Base-by-base conservation (phyloP, 2,888 invertebrate species). In the Petrolisthes cinctipes region DNA sequence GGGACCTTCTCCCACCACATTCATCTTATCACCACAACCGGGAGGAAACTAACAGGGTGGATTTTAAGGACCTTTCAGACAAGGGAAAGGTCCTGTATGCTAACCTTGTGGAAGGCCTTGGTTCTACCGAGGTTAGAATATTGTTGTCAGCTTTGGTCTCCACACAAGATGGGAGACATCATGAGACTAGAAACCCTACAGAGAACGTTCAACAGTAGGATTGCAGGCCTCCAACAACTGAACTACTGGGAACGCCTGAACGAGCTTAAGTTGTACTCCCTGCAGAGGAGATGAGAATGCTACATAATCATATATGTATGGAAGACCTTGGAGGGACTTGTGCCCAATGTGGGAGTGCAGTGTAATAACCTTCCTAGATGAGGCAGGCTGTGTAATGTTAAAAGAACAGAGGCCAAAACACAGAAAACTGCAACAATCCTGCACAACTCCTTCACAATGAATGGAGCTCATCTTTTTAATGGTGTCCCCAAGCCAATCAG, bases 1-100 rank as follows among this genome's bases (percentile, higher is more conserved):
- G 56, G 56, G 11, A 80, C 80, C n/a, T 80, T 80, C 80, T 37
- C 61, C 80, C 80, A 80, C 23, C 80, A 80, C 23, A 80, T 80
- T 11, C 6, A 14, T 23, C 6, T 5, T 20, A 57, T 20, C 57
- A 57, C n/a, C 61, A 80, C 17, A n/a, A 57, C 57, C 9, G 80
- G 14, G 56, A 80, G 79, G 11, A 78, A 7, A 53, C 54, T 78
- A 14, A 53, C 51, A 17, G 53, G 54, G n/a, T 51, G 78, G 51
- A 54, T 71, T 20, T 20, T 71, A 6, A 14, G n/a, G 78, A 78
- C 78, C 54, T 78, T 78, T 51, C 54, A 57, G n/a, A 57, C 57
- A 80, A 20, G 14, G 11, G 56, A 23, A 57, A n/a, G 61, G 54
- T 14, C 57, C 6, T 80, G 56, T 7, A 23, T 80, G 57, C 14